These are phyloP conservation scores for Hartigia nigra DNA, from an alignment of 2,888 invertebrate species.

Conservation along the genomic window DNA sequence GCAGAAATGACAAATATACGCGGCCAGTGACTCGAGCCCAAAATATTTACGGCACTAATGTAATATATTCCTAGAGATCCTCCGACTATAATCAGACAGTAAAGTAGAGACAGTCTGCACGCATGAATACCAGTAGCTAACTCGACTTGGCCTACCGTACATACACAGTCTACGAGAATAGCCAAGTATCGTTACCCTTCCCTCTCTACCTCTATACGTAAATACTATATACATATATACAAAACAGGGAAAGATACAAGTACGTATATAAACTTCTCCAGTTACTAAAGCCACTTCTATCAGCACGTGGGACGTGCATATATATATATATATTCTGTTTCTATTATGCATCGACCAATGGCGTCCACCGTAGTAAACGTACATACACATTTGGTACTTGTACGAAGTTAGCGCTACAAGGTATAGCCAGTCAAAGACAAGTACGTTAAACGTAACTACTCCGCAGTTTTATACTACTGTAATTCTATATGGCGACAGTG, in stretches of 20 bases:
- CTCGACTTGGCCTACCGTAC: neutral
- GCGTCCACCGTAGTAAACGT: neutral
- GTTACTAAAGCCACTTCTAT: neutral
- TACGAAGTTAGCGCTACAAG: neutral
- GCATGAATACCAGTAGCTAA: neutral
- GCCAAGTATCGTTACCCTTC: neutral
- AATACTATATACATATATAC: neutral
- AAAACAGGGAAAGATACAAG: neutral
- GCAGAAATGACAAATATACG: neutral
- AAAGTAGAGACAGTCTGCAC: neutral
- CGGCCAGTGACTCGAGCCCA: neutral
- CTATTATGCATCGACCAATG: neutral
- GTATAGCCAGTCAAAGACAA: neutral
- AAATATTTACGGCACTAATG: neutral
- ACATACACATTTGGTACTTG: neutral
- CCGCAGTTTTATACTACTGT: neutral
- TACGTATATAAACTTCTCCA: neutral
- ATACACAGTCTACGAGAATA: neutral
- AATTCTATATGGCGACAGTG: slow-evolving; percentile 26
- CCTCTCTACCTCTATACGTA: neutral
- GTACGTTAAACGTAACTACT: neutral
- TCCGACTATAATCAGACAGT: neutral
- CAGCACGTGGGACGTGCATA: neutral
- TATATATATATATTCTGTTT: neutral
- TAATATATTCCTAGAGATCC: neutral